Conservation (phyloP, 1,140 invertebrate genomes). For the Drosophila bocqueti region DNA sequence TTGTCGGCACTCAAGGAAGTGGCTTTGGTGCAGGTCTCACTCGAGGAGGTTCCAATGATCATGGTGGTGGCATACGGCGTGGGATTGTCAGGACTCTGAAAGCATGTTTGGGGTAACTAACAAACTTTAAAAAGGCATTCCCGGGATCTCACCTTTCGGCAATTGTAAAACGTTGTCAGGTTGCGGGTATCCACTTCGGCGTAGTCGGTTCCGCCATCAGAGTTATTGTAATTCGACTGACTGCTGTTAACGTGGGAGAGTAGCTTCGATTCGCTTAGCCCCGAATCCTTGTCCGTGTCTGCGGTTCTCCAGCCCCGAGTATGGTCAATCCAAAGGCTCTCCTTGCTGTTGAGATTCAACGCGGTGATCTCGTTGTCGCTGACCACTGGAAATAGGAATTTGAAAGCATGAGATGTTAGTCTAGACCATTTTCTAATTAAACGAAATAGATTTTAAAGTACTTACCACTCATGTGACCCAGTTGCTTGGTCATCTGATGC, state of each 20-base stretch:
- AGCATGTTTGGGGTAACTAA: background rate
- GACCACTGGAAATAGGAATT: slow-evolving; percentile 70
- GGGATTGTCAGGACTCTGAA: slow-evolving; percentile 88
- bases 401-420: background rate
- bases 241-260: slow-evolving; percentile 87
- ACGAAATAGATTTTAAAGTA: background rate
- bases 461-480: slow-evolving; percentile 86
- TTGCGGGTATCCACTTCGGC: slow-evolving; percentile 91
- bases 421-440: background rate
- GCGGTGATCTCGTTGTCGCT: slow-evolving; percentile 89
- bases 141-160: slow-evolving; percentile 65
- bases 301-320: slow-evolving; percentile 89
- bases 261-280: slow-evolving; percentile 87
- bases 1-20: slow-evolving; percentile 85
- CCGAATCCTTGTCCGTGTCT: slow-evolving; percentile 89
- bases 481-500: slow-evolving; percentile 88
- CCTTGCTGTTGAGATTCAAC: slow-evolving; percentile 89
- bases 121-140: background rate
- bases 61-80: slow-evolving; percentile 95
- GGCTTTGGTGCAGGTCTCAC: slow-evolving; percentile 86
- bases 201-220: slow-evolving; percentile 88
- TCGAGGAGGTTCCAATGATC: slow-evolving; percentile 86
- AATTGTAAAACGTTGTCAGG: slow-evolving; percentile 93
- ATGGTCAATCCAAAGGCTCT: slow-evolving; percentile 90
- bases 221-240: slow-evolving; percentile 85